Base-by-base conservation (phyloP, 1,140 invertebrate genomes). In the Tetragnatha versicolor region DNA sequence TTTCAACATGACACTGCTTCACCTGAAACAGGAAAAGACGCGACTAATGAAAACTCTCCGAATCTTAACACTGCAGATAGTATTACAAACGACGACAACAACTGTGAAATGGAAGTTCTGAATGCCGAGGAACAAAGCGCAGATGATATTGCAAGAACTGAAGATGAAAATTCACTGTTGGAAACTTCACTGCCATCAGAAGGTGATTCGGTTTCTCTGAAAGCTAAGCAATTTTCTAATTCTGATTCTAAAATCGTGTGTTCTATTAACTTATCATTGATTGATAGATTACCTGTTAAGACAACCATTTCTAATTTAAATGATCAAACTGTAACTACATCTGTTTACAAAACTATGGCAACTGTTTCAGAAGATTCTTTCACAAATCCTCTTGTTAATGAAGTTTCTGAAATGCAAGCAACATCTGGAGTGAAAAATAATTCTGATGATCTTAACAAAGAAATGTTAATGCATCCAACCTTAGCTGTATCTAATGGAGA, bases 181-280 rank as follows among this genome's bases (percentile, higher is more conserved):
- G n/a, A n/a, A n/a, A n/a, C n/a, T n/a, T n/a, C n/a, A n/a, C n/a
- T n/a, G n/a, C n/a, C n/a, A n/a, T n/a, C 17, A 27, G 22, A 45
- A 65, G 42, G 42, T 65, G 61, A 65, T 42, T 25, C 33, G 2
- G 22, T n/a, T n/a, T 42, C 25, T 22, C 31, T 27, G 25, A 17
- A 14, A 35, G 22, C 45, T 55, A 53, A 53, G 35, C n/a, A 53
- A 37, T 37, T n/a, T 49, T 31, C 61, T 14, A n/a, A 6, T 49
- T 9, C 0, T 49, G 29, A 75, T 63, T 51, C 72, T 35, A 42
- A 77, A 77, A 65, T 77, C 9, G n/a, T 66, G 25, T 77, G 73
- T 31, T 65, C 73, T 14, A 77, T 77, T 31, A 63, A 77, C 53
- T 53, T 77, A 20, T 51, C 60, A 22, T n/a, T 63, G 20, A 61